Conservation (phyloP, 2,888 invertebrate species). For the Macropis europaea region DNA sequence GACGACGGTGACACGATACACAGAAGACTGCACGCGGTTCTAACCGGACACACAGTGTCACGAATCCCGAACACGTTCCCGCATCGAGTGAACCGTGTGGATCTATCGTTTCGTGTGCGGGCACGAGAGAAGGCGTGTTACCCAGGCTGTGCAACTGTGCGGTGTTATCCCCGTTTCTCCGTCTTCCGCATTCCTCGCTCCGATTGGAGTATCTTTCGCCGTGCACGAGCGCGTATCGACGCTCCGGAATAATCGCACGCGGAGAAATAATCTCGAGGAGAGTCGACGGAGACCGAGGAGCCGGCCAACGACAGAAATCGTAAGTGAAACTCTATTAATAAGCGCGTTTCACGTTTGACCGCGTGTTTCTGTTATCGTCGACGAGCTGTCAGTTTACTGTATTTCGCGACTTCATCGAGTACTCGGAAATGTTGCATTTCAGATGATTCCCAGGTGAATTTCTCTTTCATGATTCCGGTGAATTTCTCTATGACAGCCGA, state of each 20-base stretch:
- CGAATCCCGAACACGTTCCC: neutral
- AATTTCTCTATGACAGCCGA: neutral
- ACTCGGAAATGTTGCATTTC: too few species aligned
- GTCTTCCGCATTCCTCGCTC: slow-evolving; percentile 52
- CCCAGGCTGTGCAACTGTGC: slow-evolving; percentile 55
- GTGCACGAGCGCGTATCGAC: slow-evolving; percentile 30
- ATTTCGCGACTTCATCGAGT: too few species aligned
- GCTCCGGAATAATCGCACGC: slow-evolving; percentile 15
- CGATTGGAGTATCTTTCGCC: slow-evolving; percentile 40
- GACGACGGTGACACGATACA: slow-evolving; percentile 45
- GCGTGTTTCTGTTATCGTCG: slow-evolving; percentile 2
- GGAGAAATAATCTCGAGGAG: neutral
- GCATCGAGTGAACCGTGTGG: neutral
- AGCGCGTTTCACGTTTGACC: neutral
- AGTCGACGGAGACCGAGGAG: neutral
- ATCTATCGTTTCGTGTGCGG: neutral
- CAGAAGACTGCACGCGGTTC: slow-evolving; percentile 33
- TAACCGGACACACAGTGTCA: slow-evolving; percentile 2
- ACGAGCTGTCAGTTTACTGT: slow-evolving; percentile 32
- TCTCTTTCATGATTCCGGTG: too few species aligned
- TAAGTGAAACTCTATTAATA: slow-evolving; percentile 48
- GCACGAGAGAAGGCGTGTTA: slow-evolving; percentile 45
- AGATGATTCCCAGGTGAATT: too few species aligned
- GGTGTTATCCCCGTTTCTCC: slow-evolving; percentile 53
- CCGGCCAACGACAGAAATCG: slow-evolving; percentile 23